Conservation (phyloP, 2,888 invertebrate genomes). For the Sesia apiformis region DNA sequence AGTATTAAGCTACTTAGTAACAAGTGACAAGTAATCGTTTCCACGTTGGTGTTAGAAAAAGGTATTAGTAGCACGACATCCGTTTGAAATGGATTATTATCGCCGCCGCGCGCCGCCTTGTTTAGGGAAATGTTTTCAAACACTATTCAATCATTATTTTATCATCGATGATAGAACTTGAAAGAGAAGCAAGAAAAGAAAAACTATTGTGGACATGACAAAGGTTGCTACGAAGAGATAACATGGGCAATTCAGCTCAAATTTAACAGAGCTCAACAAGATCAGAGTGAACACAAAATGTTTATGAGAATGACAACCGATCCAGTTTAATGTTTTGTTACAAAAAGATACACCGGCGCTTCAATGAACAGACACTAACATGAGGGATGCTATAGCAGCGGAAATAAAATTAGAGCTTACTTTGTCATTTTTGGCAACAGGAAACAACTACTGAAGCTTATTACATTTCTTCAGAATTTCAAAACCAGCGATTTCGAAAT, state of each 20-base stretch:
- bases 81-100: too few species aligned
- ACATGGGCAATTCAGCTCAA: neutral
- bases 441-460: too few species aligned
- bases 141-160: too few species aligned
- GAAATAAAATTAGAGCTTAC: slow-evolving; percentile 24
- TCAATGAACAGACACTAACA: slow-evolving; percentile 17
- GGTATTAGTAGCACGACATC: too few species aligned
- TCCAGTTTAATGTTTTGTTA: too few species aligned
- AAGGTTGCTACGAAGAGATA: neutral
- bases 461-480: too few species aligned
- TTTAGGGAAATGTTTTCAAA: too few species aligned
- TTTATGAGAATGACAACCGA: slow-evolving; percentile 13
- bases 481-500: too few species aligned
- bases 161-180: neutral
- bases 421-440: slow-evolving; percentile 21
- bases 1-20: neutral
- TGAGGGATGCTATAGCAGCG: slow-evolving; percentile 21
- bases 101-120: too few species aligned
- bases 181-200: neutral
- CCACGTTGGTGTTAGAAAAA: too few species aligned
- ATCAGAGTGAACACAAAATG: slow-evolving; percentile 13
- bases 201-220: neutral
- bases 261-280: slow-evolving; percentile 3
- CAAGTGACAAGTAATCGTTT: neutral
- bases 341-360: slow-evolving; percentile 10